Conservation (phyloP, 2,797 vertebrate species). For the Chelon labrosus region DNA sequence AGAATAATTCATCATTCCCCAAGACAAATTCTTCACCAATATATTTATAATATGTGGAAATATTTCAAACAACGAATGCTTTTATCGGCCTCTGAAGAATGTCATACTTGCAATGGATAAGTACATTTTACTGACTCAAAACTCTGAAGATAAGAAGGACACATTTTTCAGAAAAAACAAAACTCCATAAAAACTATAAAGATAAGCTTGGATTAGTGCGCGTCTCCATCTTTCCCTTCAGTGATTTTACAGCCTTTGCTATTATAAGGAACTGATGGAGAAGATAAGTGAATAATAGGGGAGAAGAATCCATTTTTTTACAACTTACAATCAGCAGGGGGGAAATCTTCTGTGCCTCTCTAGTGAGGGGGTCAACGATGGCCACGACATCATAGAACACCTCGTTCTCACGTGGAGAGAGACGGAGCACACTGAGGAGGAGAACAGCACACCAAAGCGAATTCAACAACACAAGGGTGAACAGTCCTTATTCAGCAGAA, state of each 20-base stretch:
- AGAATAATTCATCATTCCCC: not conserved
- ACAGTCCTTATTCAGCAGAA: conserved; percentile 54
- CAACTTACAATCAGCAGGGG: conserved; percentile 91
- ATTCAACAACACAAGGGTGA: conserved; percentile 47
- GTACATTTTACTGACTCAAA: not conserved
- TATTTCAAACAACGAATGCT: conserved; percentile 15
- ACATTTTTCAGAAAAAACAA: conserved; percentile 4
- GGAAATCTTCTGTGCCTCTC: conserved; percentile 94
- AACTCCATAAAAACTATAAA: not conserved
- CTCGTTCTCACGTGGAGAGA: conserved; percentile 86
- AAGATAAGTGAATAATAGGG: not conserved
- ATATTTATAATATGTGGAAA: not conserved
- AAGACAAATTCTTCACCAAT: conserved; percentile 30
- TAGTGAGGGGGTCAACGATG: conserved; percentile 93
- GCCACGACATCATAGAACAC: conserved; percentile 92
- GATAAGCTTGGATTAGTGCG: conserved; percentile 12
- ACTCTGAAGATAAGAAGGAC: not conserved
- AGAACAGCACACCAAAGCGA: conserved; percentile 35
- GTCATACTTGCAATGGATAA: too few species aligned
- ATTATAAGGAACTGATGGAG: not conserved
- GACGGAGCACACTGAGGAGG: conserved; percentile 86
- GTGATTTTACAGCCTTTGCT: conserved; percentile 3
- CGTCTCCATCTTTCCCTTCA: conserved; percentile 1
- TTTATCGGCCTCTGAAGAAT: conserved; percentile 1
- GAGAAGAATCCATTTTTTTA: not conserved